phyloP scores from a whole-genome alignment of 2,888 invertebrate genomes.

The Diadegma fenestrale region DNA sequence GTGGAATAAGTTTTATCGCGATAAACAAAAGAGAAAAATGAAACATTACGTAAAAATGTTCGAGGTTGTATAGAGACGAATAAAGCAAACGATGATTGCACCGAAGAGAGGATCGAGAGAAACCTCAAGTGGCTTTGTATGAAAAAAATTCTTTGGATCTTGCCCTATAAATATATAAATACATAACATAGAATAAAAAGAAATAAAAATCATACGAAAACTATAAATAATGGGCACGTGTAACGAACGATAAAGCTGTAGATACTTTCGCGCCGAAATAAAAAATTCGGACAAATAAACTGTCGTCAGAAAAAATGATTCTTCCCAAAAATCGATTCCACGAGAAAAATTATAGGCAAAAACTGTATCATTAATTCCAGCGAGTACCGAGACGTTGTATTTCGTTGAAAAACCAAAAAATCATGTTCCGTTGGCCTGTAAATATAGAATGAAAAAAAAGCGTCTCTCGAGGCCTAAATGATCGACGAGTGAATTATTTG shows the following conservation, averaged over 20 bases:
- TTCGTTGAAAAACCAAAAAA: not conserved
- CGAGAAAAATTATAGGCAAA: not conserved
- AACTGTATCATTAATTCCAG: not conserved
- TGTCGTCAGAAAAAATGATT: slow-evolving; percentile 20
- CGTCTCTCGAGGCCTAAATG: slow-evolving; percentile 9
- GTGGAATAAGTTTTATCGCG: slow-evolving; percentile 32
- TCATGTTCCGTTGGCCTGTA: not conserved
- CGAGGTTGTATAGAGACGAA: slow-evolving; percentile 64
- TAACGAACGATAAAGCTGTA: slow-evolving; percentile 45
- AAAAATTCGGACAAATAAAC: slow-evolving; percentile 3
- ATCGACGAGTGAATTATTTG: not conserved
- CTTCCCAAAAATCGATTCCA: not conserved
- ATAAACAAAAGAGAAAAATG: slow-evolving; percentile 36
- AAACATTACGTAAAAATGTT: slow-evolving; percentile 20
- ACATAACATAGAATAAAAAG: slow-evolving; percentile 17
- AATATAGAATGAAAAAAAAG: slow-evolving; percentile 18
- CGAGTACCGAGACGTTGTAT: not conserved
- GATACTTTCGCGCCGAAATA: slow-evolving; percentile 26
- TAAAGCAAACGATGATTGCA: slow-evolving; percentile 58
- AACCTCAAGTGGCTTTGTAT: slow-evolving; percentile 41
- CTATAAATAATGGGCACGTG: slow-evolving; percentile 43
- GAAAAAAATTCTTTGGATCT: slow-evolving; percentile 80
- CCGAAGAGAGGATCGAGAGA: slow-evolving; percentile 36
- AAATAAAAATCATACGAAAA: slow-evolving; percentile 53
- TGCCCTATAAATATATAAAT: slow-evolving; percentile 66